A percentile compares a stretch with the other conserved stretches of the same genome.
These are phyloP conservation scores for Gnathonemus longibarbis DNA, from an alignment of 2,113 vertebrate genomes.

Conservation along the genomic window DNA sequence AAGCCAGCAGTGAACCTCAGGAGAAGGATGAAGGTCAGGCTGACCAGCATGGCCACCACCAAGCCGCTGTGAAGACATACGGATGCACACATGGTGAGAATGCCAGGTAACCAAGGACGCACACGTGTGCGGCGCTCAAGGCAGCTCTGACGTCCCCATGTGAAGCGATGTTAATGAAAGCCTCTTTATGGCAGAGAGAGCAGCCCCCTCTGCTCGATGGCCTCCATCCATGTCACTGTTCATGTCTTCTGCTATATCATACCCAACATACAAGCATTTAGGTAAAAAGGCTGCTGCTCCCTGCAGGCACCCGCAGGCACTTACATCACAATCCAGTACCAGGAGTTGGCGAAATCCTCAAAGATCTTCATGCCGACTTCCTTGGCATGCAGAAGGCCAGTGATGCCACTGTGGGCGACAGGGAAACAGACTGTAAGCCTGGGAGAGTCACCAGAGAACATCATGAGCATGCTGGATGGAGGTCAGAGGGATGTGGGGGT, in stretches of 20 bases:
- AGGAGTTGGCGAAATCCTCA: conserved; percentile 88
- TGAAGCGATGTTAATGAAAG: background rate
- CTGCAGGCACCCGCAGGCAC: conserved; percentile 28
- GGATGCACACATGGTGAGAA: background rate
- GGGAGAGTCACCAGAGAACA: background rate
- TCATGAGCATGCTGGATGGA: background rate
- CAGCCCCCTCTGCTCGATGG: background rate
- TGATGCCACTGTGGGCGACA: conserved; percentile 63
- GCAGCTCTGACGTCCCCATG: background rate
- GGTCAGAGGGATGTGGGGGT: background rate
- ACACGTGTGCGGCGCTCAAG: background rate
- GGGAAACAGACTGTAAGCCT: background rate
- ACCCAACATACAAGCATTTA: background rate
- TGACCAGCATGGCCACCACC: conserved; percentile 82
- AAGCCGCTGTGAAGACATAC: conserved; percentile 64
- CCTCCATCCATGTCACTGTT: background rate
- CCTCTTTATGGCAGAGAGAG: background rate
- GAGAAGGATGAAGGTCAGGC: conserved; percentile 81
- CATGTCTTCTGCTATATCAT: background rate
- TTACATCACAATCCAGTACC: conserved; percentile 96
- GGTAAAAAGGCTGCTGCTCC: background rate
- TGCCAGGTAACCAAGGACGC: background rate
- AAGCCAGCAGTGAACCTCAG: conserved; percentile 80
- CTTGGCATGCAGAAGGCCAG: conserved; percentile 74
- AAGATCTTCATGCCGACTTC: conserved; percentile 80